These are phyloP conservation scores for Criorhina ranunculi DNA, from an alignment of 2,888 invertebrate genomes.

Conservation along the genomic window DNA sequence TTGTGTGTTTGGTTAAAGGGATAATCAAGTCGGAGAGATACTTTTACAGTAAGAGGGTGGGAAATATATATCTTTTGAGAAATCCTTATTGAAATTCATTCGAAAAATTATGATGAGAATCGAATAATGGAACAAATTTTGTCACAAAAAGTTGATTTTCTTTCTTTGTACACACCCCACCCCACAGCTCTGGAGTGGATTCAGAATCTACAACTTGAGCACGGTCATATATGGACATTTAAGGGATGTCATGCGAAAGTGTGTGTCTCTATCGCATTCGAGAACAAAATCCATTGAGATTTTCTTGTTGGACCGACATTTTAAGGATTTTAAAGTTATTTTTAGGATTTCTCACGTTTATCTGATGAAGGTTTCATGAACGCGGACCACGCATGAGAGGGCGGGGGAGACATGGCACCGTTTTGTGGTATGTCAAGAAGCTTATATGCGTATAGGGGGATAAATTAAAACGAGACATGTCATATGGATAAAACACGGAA, in stretches of 20 bases:
- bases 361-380: background rate
- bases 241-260: too few species aligned
- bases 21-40: conserved; percentile 10
- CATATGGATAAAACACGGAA: conserved; percentile 28
- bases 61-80: too few species aligned
- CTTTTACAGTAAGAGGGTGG: too few species aligned
- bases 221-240: too few species aligned
- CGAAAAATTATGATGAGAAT: conserved; percentile 27
- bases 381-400: too few species aligned
- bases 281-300: background rate
- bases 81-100: conserved; percentile 28
- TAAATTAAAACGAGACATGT: conserved; percentile 44
- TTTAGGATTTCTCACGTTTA: background rate
- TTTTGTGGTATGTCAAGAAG: conserved; percentile 14
- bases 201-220: background rate
- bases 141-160: conserved; percentile 3
- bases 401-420: too few species aligned
- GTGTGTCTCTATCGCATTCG: background rate
- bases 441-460: conserved; percentile 35
- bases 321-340: conserved; percentile 1
- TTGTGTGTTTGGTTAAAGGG: conserved; percentile 47
- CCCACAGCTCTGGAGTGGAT: background rate
- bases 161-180: background rate
- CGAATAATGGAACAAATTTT: conserved; percentile 23
- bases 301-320: background rate